These are phyloP conservation scores for Neomorphus geoffroyi DNA, from an alignment of 2,797 vertebrate genomes.

Conservation along the genomic window DNA sequence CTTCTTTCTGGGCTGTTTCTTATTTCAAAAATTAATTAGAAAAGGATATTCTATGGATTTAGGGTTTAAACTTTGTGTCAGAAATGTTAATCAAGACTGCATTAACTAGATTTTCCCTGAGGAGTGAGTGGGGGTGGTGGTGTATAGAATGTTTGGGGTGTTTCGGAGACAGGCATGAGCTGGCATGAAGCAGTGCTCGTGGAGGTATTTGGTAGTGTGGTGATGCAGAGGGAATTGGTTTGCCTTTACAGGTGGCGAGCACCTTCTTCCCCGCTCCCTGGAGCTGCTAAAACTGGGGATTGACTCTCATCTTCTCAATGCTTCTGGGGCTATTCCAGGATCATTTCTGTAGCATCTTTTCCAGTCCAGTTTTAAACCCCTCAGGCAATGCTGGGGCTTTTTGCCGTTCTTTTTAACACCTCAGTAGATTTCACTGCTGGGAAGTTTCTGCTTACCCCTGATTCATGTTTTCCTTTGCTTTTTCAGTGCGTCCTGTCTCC, in stretches of 20 bases:
- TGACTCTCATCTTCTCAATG: not conserved
- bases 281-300: not conserved
- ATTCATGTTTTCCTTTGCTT: not conserved
- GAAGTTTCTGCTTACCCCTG: not conserved
- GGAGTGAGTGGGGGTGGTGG: not conserved
- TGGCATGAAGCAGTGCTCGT: fast-evolving
- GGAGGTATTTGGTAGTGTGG: fast-evolving
- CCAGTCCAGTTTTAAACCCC: not conserved
- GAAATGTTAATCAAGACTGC: constrained; percentile 41
- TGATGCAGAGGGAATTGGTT: not conserved
- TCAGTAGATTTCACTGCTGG: not conserved
- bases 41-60: constrained; percentile 48
- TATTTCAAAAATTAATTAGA: constrained; percentile 36
- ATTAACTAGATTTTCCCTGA: constrained; percentile 8
- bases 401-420: not conserved
- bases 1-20: not conserved
- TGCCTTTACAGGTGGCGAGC: not conserved
- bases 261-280: not conserved
- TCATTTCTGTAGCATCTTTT: not conserved
- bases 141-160: fast-evolving
- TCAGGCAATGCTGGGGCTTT: fast-evolving
- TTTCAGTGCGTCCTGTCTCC: not conserved
- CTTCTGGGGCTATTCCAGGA: not conserved
- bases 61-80: constrained; percentile 14
- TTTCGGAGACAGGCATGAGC: fast-evolving